Conservation (phyloP, 2,888 invertebrate species). For the Globia sparganii region DNA sequence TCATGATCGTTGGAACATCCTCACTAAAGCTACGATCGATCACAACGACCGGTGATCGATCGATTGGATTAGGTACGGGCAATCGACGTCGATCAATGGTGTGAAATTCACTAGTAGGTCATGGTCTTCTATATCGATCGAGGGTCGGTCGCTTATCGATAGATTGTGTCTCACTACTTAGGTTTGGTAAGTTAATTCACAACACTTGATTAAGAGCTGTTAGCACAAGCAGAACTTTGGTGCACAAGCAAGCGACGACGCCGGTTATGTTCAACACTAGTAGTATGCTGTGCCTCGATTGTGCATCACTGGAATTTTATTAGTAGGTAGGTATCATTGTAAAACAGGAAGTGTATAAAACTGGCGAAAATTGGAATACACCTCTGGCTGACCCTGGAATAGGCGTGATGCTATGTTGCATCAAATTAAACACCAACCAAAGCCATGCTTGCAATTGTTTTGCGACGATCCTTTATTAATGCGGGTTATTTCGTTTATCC, state of each 20-base stretch:
- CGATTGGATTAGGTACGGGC: too few relatives aligned
- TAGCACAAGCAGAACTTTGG: constrained; percentile 69
- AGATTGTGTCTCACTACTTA: background rate
- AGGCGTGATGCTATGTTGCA: background rate
- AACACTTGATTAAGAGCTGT: constrained; percentile 73
- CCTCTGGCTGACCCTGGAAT: background rate
- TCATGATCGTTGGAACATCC: background rate
- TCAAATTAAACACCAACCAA: background rate
- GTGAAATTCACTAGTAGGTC: background rate
- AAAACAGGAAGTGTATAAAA: background rate
- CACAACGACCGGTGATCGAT: too few relatives aligned
- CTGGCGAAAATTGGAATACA: background rate
- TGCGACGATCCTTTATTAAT: background rate
- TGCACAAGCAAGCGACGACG: constrained; percentile 64
- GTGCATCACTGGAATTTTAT: constrained; percentile 65
- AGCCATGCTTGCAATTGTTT: background rate
- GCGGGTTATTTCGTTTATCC: background rate
- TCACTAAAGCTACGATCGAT: background rate
- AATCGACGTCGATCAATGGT: background rate
- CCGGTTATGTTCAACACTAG: constrained; percentile 73
- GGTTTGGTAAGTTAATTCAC: background rate
- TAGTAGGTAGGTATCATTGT: background rate
- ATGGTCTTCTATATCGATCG: background rate
- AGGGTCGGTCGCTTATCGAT: background rate
- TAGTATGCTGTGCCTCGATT: constrained; percentile 59